Evolutionary conservation across 92 coral and sea anemone species (phyloP), one percentile per base, ranked within the genome.

Genomic region (Virgularia gustaviana): DNA sequence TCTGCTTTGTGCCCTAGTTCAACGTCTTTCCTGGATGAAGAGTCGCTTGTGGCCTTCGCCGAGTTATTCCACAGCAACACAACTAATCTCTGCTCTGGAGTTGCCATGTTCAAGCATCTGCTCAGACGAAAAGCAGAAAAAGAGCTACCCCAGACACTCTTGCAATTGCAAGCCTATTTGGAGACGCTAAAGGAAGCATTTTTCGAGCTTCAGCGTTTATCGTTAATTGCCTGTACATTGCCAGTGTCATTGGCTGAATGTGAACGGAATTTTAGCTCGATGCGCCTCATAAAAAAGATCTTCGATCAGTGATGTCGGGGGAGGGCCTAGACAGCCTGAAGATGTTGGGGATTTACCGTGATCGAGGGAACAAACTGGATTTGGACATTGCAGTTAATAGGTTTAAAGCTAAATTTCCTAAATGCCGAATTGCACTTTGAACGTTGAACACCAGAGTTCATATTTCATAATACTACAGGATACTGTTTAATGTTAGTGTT

Each of bases 281-380:
- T 56, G 63, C 63, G 63, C 31, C 31, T 56, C 6, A 56, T 56
- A 56, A 56, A 56, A 49, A 62, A 32, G 44, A 62, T 19, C 70
- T 62, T 30, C 45, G 20, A 2, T 6, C 70, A 16, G 70, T 62
- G 37, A 62, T 62, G 47, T 35, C 16, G 38, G 27, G 38, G 49
- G 70, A 36, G 70, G 47, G 70, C 23, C 25, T 32, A 15, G 70
- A 32, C 41, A 36, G 70, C 2, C 47, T 62, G 20, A 62, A 15
- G 47, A 62, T 62, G 70, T 8, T 62, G 24, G 47, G 70, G 38
- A 57, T 4, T 57, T 0, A 57, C 11, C 63, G 63, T 57, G 63
- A 57, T 57, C 63, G 63, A 57, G 63, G 33, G 35, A 25, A 25
- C 63, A 57, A 57, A 57, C 32, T 56, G 15, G 31, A 56, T 35